Conservation (phyloP, 2,113 vertebrate species). For the Vanacampus margaritifer region DNA sequence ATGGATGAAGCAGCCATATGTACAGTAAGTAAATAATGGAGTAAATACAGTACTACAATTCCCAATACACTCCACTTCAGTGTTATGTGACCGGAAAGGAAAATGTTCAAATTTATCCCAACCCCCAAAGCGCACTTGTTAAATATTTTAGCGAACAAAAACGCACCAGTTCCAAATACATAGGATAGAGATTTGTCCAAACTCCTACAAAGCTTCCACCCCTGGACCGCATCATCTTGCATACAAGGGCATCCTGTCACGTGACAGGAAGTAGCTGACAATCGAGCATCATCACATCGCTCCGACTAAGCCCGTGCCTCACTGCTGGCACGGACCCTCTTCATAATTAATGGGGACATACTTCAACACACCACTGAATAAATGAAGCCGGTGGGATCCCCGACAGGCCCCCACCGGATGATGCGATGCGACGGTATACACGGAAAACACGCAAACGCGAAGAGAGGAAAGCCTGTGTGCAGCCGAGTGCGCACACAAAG, state of each 20-base stretch:
- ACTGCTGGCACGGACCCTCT: conserved; percentile 47
- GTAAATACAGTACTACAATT: neutral
- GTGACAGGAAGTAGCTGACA: neutral
- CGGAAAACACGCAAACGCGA: neutral
- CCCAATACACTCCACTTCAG: neutral
- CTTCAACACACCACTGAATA: conserved; percentile 65
- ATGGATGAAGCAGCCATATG: too few relatives aligned
- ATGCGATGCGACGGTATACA: conserved; percentile 27
- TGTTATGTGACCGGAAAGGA: conserved; percentile 18
- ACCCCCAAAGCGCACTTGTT: conserved; percentile 16
- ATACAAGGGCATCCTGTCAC: neutral
- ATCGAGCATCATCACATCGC: neutral
- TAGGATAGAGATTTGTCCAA: neutral
- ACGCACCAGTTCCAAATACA: neutral
- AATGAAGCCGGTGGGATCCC: conserved; percentile 41
- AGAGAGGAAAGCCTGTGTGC: neutral
- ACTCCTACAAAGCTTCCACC: neutral
- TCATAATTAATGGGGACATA: conserved; percentile 64
- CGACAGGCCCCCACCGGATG: conserved; percentile 1
- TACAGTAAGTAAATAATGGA: too few relatives aligned
- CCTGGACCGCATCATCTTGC: neutral
- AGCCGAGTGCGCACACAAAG: neutral
- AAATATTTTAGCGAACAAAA: conserved; percentile 27
- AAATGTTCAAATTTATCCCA: conserved; percentile 35
- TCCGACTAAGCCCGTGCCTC: conserved; percentile 22